Base-by-base conservation (phyloP, 2,888 invertebrate species). In the Colostygia pectinataria region DNA sequence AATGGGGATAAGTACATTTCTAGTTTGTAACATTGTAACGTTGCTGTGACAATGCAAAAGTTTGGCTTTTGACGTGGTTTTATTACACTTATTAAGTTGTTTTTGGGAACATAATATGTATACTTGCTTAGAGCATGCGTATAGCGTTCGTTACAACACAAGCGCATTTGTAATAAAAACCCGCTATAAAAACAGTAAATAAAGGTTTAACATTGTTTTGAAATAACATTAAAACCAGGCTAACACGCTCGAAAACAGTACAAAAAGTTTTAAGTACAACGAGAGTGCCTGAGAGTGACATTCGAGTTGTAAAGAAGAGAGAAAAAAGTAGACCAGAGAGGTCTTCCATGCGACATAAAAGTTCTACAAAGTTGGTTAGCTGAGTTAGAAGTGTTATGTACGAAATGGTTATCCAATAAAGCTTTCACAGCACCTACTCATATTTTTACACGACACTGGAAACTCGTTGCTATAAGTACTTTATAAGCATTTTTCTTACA, bases 381-480 rank as follows among this genome's bases (percentile, higher is more conserved):
- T 50, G 67, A 76, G 75, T 77, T 74, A 73, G 74, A 78, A 79
- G 68, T 72, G 70, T 63, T 79, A 72, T 74, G 69, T 74, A 66
- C 64, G 64, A 64, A 63, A 61, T 66, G 64, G 65, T 69, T 77
- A 77, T 72, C 73, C 71, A 74, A 80, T 78, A 80, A 80, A 75
- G 75, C 76, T 77, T 71, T 80, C 68, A 71, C 65, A 74, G 77
- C 4, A 15, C 2, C 2, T 66, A 9, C 29, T 27, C 33, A 20
- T 24, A 44, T 37, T 45, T 82, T 76, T 70, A 80, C 72, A 72
- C 61, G 65, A 69, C 65, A 70, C 53, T 60, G 69, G 67, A 71
- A 68, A 55, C 47, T 65, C 55, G 58, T 55, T 60, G 59, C 59
- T 61, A 57, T 60, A 14, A 14, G 42, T 46, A 6, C 18, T 36